A percentile compares a stretch with the other conserved stretches of the same genome.
Conservation (phyloP, 2,888 invertebrate genomes). For the Agonum fuliginosum region DNA sequence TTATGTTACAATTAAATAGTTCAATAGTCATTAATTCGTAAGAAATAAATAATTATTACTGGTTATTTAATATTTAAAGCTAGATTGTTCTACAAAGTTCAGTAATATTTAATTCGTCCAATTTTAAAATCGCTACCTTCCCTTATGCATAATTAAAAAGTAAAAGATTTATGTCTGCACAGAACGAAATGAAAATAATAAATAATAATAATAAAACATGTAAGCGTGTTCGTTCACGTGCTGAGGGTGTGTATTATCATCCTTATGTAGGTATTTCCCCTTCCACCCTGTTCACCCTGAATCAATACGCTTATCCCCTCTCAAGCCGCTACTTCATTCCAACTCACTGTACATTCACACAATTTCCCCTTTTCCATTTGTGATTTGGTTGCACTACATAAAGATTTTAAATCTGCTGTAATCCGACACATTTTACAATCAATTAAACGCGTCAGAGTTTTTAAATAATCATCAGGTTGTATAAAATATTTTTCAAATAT, state of each 20-base stretch:
- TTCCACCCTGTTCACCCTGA: constrained; percentile 41
- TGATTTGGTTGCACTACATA: neutral
- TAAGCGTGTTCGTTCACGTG: constrained; percentile 33
- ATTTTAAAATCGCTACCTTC: neutral
- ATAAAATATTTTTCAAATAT: too few relatives aligned
- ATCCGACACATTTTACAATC: too few relatives aligned
- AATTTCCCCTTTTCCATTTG: constrained; percentile 27
- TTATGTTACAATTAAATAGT: neutral
- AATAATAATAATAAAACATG: constrained; percentile 42
- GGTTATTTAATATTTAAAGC: too few relatives aligned
- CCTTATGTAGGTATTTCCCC: constrained; percentile 48
- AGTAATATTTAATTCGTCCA: neutral
- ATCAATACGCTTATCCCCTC: constrained; percentile 57
- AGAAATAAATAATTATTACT: too few relatives aligned
- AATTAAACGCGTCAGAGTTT: too few relatives aligned
- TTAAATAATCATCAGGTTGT: too few relatives aligned
- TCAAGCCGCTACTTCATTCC: constrained; percentile 52
- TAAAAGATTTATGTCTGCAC: constrained; percentile 17
- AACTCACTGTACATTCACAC: constrained; percentile 39
- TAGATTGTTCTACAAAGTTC: too few relatives aligned
- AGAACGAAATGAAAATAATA: constrained; percentile 33
- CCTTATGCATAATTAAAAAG: constrained; percentile 21
- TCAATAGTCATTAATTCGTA: neutral
- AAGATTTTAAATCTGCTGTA: constrained; percentile 18
- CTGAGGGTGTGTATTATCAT: constrained; percentile 46